phyloP scores from a whole-genome alignment of 2,888 invertebrate species.

The Heliconius erato region DNA sequence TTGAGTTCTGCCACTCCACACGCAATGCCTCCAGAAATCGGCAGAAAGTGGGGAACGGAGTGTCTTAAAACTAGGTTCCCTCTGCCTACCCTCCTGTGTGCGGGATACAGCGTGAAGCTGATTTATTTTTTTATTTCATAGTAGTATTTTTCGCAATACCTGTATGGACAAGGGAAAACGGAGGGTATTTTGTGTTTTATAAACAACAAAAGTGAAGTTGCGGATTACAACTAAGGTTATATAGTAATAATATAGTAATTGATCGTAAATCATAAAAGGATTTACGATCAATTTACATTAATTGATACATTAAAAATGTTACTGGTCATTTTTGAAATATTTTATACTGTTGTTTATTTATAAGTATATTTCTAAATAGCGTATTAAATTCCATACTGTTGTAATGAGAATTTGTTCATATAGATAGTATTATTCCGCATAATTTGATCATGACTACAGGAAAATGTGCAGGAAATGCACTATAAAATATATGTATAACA shows the following conservation, averaged over 20 bases:
- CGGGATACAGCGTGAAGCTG: no score
- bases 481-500: background rate
- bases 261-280: background rate
- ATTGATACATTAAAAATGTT: background rate
- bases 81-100: no score
- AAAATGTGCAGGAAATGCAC: conserved; percentile 37
- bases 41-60: no score
- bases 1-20: no score
- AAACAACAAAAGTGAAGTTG: background rate
- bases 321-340: background rate
- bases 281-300: conserved; percentile 1
- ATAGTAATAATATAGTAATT: background rate
- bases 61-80: no score
- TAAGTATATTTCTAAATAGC: background rate
- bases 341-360: background rate
- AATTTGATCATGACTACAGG: conserved; percentile 8
- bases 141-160: no score
- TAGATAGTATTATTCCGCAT: conserved; percentile 11
- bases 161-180: background rate
- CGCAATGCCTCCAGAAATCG: no score
- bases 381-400: background rate
- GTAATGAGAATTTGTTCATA: background rate
- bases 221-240: background rate
- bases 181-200: background rate
- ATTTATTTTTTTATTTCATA: no score